phyloP scores from a whole-genome alignment of 1,140 invertebrate genomes.

The Drosophila repletoides region DNA sequence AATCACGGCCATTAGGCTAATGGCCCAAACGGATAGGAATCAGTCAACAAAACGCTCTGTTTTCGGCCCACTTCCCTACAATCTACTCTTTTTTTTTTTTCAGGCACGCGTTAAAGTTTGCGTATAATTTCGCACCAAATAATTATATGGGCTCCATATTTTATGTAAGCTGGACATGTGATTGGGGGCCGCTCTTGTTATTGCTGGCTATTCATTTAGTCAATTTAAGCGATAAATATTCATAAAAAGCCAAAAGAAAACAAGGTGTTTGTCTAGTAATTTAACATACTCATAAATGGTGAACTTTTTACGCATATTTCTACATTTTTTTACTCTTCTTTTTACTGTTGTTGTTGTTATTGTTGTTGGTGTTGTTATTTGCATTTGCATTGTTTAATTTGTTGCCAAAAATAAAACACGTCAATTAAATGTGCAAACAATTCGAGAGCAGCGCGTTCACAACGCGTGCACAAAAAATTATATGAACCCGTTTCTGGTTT shows the following conservation, averaged over 20 bases:
- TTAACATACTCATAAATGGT: conserved; percentile 46
- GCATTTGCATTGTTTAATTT: conserved; percentile 49
- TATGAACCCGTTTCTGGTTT: conserved; percentile 36
- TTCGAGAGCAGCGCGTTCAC: conserved; percentile 14
- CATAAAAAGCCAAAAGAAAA: conserved; percentile 55
- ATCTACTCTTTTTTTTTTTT: no score
- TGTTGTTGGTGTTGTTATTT: conserved; percentile 9
- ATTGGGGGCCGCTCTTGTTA: conserved; percentile 47
- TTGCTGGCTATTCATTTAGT: conserved; percentile 49
- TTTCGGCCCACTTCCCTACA: conserved; percentile 12
- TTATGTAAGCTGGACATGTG: conserved; percentile 58
- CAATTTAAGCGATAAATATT: conserved; percentile 67
- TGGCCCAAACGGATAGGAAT: conserved; percentile 30
- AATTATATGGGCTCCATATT: conserved; percentile 14
- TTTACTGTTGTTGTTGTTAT: conserved; percentile 17
- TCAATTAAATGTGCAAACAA: conserved; percentile 69
- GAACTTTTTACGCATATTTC: conserved; percentile 53
- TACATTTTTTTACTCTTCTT: conserved; percentile 36
- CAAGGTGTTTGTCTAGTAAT: conserved; percentile 60
- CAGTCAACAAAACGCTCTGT: not conserved
- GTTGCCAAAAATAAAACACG: conserved; percentile 60
- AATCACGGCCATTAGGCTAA: conserved; percentile 34
- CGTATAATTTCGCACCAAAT: conserved; percentile 54
- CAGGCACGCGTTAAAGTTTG: conserved; percentile 68
- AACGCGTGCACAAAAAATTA: conserved; percentile 34